Base-by-base conservation (phyloP, 2,797 vertebrate species). In the Lagorchestes hirsutus region DNA sequence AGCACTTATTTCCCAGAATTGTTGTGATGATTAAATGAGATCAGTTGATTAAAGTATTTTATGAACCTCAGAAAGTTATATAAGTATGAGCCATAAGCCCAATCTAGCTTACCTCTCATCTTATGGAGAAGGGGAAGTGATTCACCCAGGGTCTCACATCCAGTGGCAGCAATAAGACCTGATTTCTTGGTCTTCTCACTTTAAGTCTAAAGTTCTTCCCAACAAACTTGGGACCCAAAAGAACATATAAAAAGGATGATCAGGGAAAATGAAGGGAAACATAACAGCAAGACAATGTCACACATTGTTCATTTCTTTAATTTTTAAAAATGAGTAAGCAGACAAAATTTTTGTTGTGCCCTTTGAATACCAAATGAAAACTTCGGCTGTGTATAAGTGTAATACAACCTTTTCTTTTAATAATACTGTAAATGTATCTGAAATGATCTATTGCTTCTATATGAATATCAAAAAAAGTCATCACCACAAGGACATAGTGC, bases 321-420 rank as follows among this genome's bases (percentile, higher is more conserved):
- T 99, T 99, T 99, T 99, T 99, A 99, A 99, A 99, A 99, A 99
- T 98, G 99, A 99, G 98, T 99, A 99, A 99, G 99, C 98, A 99
- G 98, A 99, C 58, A 97, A 98, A 98, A 96, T 27, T 3, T 29
- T 10, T 98, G 91, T 96, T 98, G 98, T 99, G 98, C 98, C 98
- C 98, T 98, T 98, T 99, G 98, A 99, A 99, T 98, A 99, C 98
- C 98, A 99, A 98, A 97, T 97, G 98, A 99, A 99, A 98, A 98
- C 54, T 93, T 97, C 95, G 98, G 98, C 98, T 99, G 62, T 97
- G 98, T 98, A 98, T 99, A 99, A 99, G 97, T 98, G 98, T 98
- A 98, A 98, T 95, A 97, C 98, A 99, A 98, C 97, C 96, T 98
- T 99, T 98, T 98, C 98, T 99, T 99, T 98, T 98, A 99, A 99